phyloP scores from a whole-genome alignment of 2,113 vertebrate genomes.

The Malaclemys terrapin region DNA sequence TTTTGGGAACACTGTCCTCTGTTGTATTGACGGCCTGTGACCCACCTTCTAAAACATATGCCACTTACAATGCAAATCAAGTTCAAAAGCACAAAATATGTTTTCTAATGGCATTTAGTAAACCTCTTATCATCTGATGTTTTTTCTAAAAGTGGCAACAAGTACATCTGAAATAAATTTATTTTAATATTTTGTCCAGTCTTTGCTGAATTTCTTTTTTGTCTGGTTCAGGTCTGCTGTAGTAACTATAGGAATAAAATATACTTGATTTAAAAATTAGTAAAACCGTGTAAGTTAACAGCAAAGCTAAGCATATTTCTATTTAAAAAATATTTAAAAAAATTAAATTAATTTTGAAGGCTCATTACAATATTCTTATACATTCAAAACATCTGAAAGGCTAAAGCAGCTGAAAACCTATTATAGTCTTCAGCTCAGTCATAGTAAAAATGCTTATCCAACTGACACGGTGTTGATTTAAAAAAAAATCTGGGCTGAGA shows the following conservation, averaged over 20 bases:
- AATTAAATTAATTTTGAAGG: constrained; percentile 46
- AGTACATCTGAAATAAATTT: constrained; percentile 39
- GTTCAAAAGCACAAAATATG: constrained; percentile 42
- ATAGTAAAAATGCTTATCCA: constrained; percentile 23
- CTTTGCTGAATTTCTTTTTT: constrained; percentile 38
- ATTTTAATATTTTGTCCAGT: constrained; percentile 45
- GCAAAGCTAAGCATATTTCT: constrained; percentile 43
- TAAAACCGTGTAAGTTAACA: constrained; percentile 13
- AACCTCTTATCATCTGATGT: constrained; percentile 53
- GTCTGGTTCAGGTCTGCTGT: constrained; percentile 49
- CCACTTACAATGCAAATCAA: constrained; percentile 53
- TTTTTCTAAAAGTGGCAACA: constrained; percentile 23
- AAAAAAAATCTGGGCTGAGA: neutral
- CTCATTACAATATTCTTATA: constrained; percentile 56
- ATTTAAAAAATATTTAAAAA: constrained; percentile 39
- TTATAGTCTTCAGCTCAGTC: constrained; percentile 22
- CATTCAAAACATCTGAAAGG: constrained; percentile 43
- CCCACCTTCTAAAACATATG: constrained; percentile 27
- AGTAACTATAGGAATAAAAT: constrained; percentile 44
- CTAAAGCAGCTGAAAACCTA: constrained; percentile 50
- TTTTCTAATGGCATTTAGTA: constrained; percentile 49
- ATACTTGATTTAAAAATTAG: constrained; percentile 66
- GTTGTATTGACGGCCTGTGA: neutral
- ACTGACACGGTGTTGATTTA: neutral
- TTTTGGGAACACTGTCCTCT: neutral